Evolutionary conservation across 2,888 invertebrate genomes (phyloP).

Genomic region (Caenorhabditis sulstoni): DNA sequence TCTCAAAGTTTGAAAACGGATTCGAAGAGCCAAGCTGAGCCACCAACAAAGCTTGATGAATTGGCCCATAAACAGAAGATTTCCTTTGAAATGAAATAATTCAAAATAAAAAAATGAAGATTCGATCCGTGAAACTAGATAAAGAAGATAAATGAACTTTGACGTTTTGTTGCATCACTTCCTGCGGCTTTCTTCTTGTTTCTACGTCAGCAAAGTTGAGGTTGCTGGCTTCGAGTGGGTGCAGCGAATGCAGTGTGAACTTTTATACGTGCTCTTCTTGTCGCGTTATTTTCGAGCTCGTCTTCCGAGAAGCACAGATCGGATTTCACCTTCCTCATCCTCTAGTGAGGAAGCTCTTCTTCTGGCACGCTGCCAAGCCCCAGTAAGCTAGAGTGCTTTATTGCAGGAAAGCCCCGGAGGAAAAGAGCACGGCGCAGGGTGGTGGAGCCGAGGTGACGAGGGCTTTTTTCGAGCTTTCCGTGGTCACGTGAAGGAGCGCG

Average conservation of each 20-base stretch:
- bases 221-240: conserved; percentile 7
- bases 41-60: conserved; percentile 16
- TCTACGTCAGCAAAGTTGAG: conserved; percentile 30
- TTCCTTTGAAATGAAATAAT: conserved; percentile 20
- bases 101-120: conserved; percentile 30
- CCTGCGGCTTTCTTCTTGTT: conserved; percentile 5
- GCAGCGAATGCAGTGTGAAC: conserved; percentile 33
- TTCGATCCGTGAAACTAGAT: too few species aligned
- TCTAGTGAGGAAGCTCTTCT: conserved; percentile 3
- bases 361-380: conserved; percentile 49
- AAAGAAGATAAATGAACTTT: conserved; percentile 15
- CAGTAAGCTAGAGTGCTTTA: conserved; percentile 44
- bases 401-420: conserved; percentile 24
- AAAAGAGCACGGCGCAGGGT: conserved; percentile 16
- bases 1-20: background rate
- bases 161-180: conserved; percentile 24
- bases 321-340: conserved; percentile 43
- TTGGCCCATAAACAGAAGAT: conserved; percentile 32
- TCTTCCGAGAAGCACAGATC: conserved; percentile 31
- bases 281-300: conserved; percentile 16
- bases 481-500: conserved; percentile 42
- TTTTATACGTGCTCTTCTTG: conserved; percentile 27
- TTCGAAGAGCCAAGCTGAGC: conserved; percentile 21
- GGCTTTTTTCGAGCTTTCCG: conserved; percentile 42
- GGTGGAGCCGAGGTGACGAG: conserved; percentile 38